A percentile compares a stretch with the other conserved stretches of the same genome.
Evolutionary conservation across 2,797 vertebrate genomes (phyloP).

Genomic region (Artibeus lituratus): DNA sequence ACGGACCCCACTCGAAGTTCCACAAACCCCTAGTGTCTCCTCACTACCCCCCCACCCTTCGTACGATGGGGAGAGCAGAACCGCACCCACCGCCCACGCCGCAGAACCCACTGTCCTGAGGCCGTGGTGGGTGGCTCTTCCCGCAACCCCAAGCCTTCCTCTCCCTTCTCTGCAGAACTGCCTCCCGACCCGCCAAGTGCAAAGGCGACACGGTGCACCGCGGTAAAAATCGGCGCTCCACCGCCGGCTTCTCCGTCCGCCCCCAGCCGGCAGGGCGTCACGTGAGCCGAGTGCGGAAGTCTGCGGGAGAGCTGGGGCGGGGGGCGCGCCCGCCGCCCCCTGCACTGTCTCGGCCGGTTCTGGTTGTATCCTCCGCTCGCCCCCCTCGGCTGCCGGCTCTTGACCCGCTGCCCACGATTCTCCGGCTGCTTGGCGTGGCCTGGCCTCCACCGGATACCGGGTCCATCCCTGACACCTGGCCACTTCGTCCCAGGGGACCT

Average conservation of each 20-base stretch:
- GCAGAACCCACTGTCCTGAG: not conserved
- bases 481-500: not conserved
- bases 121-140: not conserved
- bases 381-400: no score
- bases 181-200: not conserved
- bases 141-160: not conserved
- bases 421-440: not conserved
- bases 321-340: not conserved
- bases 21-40: not conserved
- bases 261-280: not conserved
- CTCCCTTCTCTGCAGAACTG: not conserved
- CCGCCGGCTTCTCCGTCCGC: not conserved
- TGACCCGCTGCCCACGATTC: not conserved
- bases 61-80: not conserved
- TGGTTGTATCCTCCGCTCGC: accelerated
- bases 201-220: not conserved
- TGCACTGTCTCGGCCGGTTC: accelerated
- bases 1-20: not conserved
- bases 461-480: not conserved
- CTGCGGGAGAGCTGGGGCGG: not conserved
- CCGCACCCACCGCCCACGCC: not conserved
- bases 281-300: slow-evolving; percentile 61
- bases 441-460: not conserved
- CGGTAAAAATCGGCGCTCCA: accelerated
- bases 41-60: not conserved